These are phyloP conservation scores for Bombus picipes DNA, from an alignment of 1,140 invertebrate species.

Conservation along the genomic window DNA sequence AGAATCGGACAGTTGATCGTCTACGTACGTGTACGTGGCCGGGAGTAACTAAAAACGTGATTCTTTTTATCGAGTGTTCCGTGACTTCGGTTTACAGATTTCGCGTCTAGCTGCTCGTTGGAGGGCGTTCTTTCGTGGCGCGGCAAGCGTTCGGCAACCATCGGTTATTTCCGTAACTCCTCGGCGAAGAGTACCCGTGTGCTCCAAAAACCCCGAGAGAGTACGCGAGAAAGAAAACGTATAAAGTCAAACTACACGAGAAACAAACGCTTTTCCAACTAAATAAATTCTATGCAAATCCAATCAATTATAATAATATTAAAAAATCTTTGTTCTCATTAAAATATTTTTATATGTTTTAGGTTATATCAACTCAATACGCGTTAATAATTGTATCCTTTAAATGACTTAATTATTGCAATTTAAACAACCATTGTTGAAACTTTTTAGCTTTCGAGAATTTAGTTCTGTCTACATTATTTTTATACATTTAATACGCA, in stretches of 20 bases:
- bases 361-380: background rate
- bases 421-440: background rate
- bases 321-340: background rate
- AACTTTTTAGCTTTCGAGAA: background rate
- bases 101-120: constrained; percentile 69
- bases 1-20: constrained; percentile 40
- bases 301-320: background rate
- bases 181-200: constrained; percentile 52
- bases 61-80: constrained; percentile 58
- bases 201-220: constrained; percentile 57
- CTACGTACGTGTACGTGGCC: constrained; percentile 48
- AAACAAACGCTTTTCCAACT: background rate
- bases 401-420: background rate
- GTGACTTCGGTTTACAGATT: constrained; percentile 64
- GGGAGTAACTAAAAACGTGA: constrained; percentile 38
- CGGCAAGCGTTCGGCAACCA: constrained; percentile 72
- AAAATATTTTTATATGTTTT: background rate
- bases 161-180: constrained; percentile 66
- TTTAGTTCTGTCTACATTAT: background rate
- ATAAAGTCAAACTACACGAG: constrained; percentile 21
- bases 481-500: background rate
- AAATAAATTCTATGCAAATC: background rate
- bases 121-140: constrained; percentile 78
- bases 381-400: background rate
- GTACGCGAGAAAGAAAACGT: constrained; percentile 38